A percentile compares a stretch with the other conserved stretches of the same genome.
These are phyloP conservation scores for Phataginus tetradactyla DNA, from an alignment of 2,797 vertebrate species.

Conservation along the genomic window DNA sequence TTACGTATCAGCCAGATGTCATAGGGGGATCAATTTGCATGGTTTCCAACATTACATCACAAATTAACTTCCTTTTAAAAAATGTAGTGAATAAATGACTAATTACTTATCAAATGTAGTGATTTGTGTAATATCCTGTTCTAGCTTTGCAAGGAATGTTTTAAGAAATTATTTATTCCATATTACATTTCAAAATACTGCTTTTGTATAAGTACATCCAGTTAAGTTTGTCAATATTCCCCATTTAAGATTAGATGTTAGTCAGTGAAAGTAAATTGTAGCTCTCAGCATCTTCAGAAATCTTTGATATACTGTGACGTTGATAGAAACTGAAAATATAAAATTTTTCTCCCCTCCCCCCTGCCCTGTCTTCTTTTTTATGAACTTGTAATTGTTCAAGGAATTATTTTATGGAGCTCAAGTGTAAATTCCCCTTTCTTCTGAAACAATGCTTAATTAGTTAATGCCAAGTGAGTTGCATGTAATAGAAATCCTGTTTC, in stretches of 20 bases:
- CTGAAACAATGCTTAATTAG: neutral
- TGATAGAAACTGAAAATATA: neutral
- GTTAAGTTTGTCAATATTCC: neutral
- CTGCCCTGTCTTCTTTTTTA: neutral
- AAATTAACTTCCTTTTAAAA: conserved; percentile 35
- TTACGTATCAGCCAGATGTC: conserved; percentile 56
- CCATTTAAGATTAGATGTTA: conserved; percentile 16
- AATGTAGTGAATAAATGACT: neutral
- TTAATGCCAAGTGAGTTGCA: conserved; percentile 17
- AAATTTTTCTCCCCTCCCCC: neutral
- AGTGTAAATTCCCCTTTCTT: neutral
- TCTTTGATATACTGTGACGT: neutral
- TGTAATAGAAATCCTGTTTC: neutral
- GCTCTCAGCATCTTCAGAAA: neutral
- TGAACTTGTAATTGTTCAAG: neutral
- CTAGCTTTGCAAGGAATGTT: conserved; percentile 18
- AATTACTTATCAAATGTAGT: conserved; percentile 17
- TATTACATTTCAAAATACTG: neutral
- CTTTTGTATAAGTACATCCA: neutral
- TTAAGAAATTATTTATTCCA: conserved; percentile 29
- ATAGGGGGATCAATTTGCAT: conserved; percentile 20
- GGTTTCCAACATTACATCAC: conserved; percentile 4
- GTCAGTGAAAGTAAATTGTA: neutral
- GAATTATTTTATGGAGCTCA: neutral
- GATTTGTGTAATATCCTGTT: conserved; percentile 14